Base-by-base conservation (phyloP, 2,888 invertebrate species). In the Leptopilina myrica region DNA sequence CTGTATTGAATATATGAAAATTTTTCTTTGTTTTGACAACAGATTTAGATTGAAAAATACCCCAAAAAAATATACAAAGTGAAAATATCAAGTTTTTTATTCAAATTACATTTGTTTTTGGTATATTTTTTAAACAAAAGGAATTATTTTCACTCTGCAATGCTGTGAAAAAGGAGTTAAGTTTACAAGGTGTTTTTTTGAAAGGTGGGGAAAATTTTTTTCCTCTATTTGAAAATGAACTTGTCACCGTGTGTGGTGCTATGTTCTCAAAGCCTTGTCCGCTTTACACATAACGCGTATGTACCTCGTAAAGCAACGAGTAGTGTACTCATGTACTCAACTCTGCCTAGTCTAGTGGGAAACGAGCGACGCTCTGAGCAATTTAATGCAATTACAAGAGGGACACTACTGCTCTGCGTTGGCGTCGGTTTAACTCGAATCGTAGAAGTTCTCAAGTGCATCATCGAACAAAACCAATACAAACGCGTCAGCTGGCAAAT, bases 301-400 rank as follows among this genome's bases (percentile, higher is more conserved):
- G 69, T 9, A 56, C 69, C 69, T 73, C 69, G 53, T 73, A 73
- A 73, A 73, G 33, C 69, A 33, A 53, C 69, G 56, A 73, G 69
- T 73, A 26, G 69, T 73, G 53, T 33, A 73, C 53, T 73, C 56
- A 33, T 73, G 53, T 33, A 73, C 53, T 73, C 56, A 33, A 73
- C 69, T 33, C 56, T 49, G 33, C 53, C 69, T 73, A 73, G 69
- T 73, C 69, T 73, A 73, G 69, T 73, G 69, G 69, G 69, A 73
- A 53, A 53, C 56, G 69, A 73, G 56, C 33, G 69, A 73, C 53
- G 67, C 49, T 49, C 56, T 7, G 62, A 62, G 33, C 69, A 73
- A 73, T 73, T 73, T 73, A 73, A 73, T 73, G 69, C 49, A 53
- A 73, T 73, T 73, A 73, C 69, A 56, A 49, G 43, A 43, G 53